Base-by-base conservation (phyloP, 2,797 vertebrate genomes). In the Myotis pilosus region DNA sequence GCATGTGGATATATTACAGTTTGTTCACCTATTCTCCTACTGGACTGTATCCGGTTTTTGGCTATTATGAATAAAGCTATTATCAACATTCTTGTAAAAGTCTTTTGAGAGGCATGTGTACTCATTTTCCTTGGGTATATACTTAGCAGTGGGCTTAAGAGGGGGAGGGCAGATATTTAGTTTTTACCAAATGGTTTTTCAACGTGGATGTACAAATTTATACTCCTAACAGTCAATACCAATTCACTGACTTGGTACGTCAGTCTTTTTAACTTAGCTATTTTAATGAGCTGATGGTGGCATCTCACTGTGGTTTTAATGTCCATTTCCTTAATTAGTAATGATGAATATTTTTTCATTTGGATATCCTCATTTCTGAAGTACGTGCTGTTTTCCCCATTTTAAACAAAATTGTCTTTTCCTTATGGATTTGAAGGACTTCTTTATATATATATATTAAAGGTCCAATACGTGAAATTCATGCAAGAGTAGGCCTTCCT, bases 131-230 rank as follows among this genome's bases (percentile, higher is more conserved):
- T 72, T 87, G 57, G 55, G 44, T 38, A 76, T 20, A 87, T 47
- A 87, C 23, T 76, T 79, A 79, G 62, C 12, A 62, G 44, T 10
- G 44, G 60, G 38, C 72, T 47, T 81, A 55, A 87, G 69, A 19
- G 23, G 3, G 89, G 71, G 22, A 55, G 13, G 6, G 57, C 8
- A 64, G 53, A 47, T 22, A 89, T 64, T 93, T 92, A 49, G 72
- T 94, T 95, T 92, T 74, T 87, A 68, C 2, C 71, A 91, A 72
- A 75, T 8, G 55, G 72, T 83, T 74, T 89, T 72, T 38, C 66
- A 66, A 91, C 69, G 23, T 16, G 20, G 62, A 66, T 23, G 38
- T 30, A 89, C 8, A 84, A n/a, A 89, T 79, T 84, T 71, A 69
- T 5, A 84, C 38, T 57, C 53, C 30, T 68, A 92, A 9, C 7